Evolutionary conservation across 2,888 invertebrate species (phyloP).

Genomic region (Callimorpha dominula): DNA sequence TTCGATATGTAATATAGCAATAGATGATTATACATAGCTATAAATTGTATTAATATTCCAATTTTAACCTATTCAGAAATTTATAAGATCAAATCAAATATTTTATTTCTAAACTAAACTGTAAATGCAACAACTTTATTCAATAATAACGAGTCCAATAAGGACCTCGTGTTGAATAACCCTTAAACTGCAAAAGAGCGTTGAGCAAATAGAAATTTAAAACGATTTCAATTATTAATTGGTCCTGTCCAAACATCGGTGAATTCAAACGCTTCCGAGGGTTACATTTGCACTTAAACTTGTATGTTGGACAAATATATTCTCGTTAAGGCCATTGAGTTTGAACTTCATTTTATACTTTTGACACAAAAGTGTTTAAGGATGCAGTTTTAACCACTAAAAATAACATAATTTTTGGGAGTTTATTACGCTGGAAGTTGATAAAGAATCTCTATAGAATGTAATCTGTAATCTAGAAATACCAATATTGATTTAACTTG

Average conservation of each 20-base stretch:
- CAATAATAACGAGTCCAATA: not conserved
- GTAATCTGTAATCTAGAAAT: too few relatives aligned
- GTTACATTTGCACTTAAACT: slow-evolving; percentile 56
- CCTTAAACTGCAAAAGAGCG: slow-evolving; percentile 26
- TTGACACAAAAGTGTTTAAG: not conserved
- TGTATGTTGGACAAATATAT: slow-evolving; percentile 30
- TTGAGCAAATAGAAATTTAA: slow-evolving; percentile 42
- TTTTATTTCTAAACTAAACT: not conserved
- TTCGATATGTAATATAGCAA: too few relatives aligned
- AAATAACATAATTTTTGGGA: too few relatives aligned
- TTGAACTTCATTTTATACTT: slow-evolving; percentile 17
- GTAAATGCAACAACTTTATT: not conserved
- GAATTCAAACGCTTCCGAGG: slow-evolving; percentile 48
- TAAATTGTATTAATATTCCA: too few relatives aligned
- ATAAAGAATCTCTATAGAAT: too few relatives aligned
- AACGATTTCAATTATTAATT: slow-evolving; percentile 57
- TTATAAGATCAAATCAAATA: not conserved
- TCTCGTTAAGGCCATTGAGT: slow-evolving; percentile 20
- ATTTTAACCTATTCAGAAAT: not conserved
- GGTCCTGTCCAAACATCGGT: slow-evolving; percentile 52
- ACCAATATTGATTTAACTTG: too few relatives aligned
- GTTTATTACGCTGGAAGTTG: too few relatives aligned
- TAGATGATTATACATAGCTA: too few relatives aligned
- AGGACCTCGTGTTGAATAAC: not conserved
- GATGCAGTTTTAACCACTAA: not conserved